phyloP scores from a whole-genome alignment of 1,140 invertebrate genomes.

The Oryctes rhinoceros region DNA sequence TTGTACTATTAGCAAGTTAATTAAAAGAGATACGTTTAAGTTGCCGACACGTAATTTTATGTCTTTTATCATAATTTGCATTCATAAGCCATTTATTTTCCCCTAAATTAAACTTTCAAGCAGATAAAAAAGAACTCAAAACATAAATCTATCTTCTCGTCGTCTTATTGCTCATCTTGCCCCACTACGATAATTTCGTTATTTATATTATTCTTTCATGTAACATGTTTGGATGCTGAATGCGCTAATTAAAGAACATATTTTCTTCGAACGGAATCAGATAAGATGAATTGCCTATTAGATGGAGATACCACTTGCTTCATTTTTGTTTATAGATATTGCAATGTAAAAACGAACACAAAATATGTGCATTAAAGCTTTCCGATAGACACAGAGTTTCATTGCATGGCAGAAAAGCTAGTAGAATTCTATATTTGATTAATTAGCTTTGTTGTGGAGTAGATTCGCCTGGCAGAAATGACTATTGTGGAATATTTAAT shows the following conservation, averaged over 20 bases:
- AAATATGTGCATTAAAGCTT: background rate
- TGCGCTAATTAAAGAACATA: background rate
- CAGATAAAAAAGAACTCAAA: background rate
- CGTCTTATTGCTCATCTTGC: background rate
- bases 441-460: background rate
- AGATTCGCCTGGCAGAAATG: background rate
- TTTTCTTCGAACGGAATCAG: slow-evolving; percentile 6
- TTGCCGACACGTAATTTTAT: background rate
- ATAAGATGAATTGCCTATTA: background rate
- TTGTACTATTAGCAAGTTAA: slow-evolving; percentile 6
- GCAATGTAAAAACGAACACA: background rate
- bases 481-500: background rate
- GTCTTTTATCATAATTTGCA: slow-evolving; percentile 17
- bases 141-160: background rate
- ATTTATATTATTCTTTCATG: background rate
- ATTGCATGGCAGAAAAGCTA: background rate
- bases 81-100: background rate
- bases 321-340: background rate
- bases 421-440: background rate
- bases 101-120: background rate
- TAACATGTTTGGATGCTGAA: slow-evolving; percentile 2
- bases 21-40: background rate
- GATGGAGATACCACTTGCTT: background rate
- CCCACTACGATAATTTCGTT: background rate
- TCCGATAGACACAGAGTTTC: too few species aligned